Percentiles rank a stretch among this genome's conserved stretches.
These are phyloP conservation scores for Brachyptera putata DNA, from an alignment of 2,888 invertebrate genomes.

Conservation along the genomic window DNA sequence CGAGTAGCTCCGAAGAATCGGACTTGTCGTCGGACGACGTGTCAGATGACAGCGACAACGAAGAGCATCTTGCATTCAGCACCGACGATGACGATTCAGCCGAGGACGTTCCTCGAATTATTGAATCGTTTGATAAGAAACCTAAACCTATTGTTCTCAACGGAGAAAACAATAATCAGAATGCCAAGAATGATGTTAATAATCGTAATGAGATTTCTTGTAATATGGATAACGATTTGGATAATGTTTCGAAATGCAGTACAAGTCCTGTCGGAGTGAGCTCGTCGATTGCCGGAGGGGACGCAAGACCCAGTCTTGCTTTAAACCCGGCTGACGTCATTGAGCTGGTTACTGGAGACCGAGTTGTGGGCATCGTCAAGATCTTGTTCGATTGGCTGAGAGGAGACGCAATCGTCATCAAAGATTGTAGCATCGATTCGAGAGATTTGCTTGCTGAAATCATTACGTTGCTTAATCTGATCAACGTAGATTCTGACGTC, in stretches of 20 bases:
- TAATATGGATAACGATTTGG: no score
- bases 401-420: slow-evolving; percentile 71
- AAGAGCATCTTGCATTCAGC: slow-evolving; percentile 37
- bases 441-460: slow-evolving; percentile 75
- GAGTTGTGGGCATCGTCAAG: slow-evolving; percentile 64
- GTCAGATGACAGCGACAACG: slow-evolving; percentile 35
- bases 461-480: slow-evolving; percentile 73
- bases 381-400: slow-evolving; percentile 81
- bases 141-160: slow-evolving; percentile 42
- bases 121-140: no score
- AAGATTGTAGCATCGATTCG: slow-evolving; percentile 74
- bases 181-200: no score
- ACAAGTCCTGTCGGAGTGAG: background rate
- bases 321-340: slow-evolving; percentile 53
- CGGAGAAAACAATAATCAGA: background rate
- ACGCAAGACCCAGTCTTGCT: background rate
- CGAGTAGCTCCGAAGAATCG: slow-evolving; percentile 32
- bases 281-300: background rate
- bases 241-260: no score
- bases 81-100: slow-evolving; percentile 32
- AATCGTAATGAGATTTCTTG: background rate
- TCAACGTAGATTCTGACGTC: slow-evolving; percentile 64
- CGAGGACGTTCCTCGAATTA: slow-evolving; percentile 40
- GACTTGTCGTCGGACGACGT: slow-evolving; percentile 31
- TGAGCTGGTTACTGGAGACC: slow-evolving; percentile 56